Conservation (phyloP, 1,140 invertebrate species). For the Drosophila elegans region DNA sequence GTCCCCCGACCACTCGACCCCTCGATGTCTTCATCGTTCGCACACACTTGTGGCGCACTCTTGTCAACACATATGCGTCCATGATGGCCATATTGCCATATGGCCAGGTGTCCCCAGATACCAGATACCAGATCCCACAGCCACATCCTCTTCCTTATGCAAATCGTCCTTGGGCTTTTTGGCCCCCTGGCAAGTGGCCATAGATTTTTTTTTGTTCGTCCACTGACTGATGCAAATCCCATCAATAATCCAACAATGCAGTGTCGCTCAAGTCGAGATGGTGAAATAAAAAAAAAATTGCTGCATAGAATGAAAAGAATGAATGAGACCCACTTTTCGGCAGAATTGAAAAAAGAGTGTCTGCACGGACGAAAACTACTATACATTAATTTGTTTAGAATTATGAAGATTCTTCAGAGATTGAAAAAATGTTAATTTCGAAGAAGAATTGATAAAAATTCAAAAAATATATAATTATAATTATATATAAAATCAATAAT, state of each 20-base stretch:
- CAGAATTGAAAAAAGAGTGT: slow-evolving; percentile 1
- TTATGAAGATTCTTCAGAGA: too few relatives aligned
- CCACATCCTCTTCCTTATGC: background rate
- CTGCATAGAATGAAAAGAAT: background rate
- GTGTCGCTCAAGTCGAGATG: slow-evolving; percentile 3
- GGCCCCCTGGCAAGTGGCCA: slow-evolving; percentile 19
- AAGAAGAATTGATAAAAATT: too few relatives aligned
- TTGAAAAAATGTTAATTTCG: too few relatives aligned
- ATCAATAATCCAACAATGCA: slow-evolving; percentile 36
- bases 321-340: slow-evolving; percentile 5
- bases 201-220: slow-evolving; percentile 2
- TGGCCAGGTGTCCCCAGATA: slow-evolving; percentile 20
- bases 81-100: slow-evolving; percentile 22
- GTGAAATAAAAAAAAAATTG: slow-evolving; percentile 3
- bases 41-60: slow-evolving; percentile 41
- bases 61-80: slow-evolving; percentile 35
- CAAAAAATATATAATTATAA: background rate
- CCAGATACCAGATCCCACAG: background rate
- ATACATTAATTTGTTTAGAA: too few relatives aligned
- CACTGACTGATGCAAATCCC: slow-evolving; percentile 41
- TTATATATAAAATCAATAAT: background rate
- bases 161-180: slow-evolving; percentile 13
- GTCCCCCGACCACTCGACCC: background rate
- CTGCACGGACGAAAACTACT: background rate
- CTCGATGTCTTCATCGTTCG: slow-evolving; percentile 5